Base-by-base conservation (phyloP, 2,797 vertebrate species). In the Aphelocoma californica region DNA sequence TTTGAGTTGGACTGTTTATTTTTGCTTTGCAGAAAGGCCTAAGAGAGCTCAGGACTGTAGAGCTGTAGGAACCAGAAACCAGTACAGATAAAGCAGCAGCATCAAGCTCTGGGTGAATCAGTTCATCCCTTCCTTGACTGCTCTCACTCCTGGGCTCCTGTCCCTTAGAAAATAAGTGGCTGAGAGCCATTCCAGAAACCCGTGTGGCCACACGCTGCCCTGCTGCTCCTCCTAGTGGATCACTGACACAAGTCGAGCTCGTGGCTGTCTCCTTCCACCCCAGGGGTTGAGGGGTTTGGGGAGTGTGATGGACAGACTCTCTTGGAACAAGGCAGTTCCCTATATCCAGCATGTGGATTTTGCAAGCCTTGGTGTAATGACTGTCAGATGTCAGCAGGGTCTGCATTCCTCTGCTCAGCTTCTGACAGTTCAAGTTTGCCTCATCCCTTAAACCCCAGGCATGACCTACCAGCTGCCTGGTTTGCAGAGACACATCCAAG, bases 151-250 rank as follows among this genome's bases (percentile, higher is more conserved):
- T 32, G 1, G 3, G 15, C n/a, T 75, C 28, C 18, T 20, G 34
- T 29, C 56, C 65, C 32, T 45, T n/a, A 18, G 62, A 67, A 61
- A 74, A 4, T 7, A 5, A 61, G 45, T 5, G 34, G 21, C 74
- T 2, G 0, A 87, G 47, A 88, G 48, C 69, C 28, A 10, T 71
- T 66, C 24, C 32, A 40, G 77, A 28, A 7, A 10, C 17, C 12
- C 3, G 7, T 6, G 24, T 36, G 54, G 58, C 54, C 31, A 21
- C 74, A 24, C 0, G 1, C 80, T 96, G 90, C 83, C 90, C 91
- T 87, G 65, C 88, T 89, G 88, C 96, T 93, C 95, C 91, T 92
- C 88, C 93, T 96, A 57, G 92, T 77, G 95, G 90, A 69, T 58
- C 12, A 0, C 54, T 67, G 28, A 3, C 62, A 71, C 58, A 42